These are phyloP conservation scores for Phanerotoma sp. DNA, from an alignment of 2,888 invertebrate species.

Conservation along the genomic window DNA sequence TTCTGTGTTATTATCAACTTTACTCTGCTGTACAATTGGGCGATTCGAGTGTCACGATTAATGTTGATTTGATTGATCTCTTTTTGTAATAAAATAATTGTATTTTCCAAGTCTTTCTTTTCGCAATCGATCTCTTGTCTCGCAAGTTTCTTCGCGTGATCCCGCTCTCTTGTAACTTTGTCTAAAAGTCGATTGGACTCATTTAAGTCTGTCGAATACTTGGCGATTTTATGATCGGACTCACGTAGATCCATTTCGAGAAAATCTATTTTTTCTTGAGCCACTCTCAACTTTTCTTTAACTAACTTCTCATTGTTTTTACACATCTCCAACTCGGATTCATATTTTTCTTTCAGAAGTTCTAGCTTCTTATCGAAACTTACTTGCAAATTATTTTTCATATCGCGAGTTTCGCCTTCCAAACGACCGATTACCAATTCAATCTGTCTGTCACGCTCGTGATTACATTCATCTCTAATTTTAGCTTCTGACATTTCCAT, in stretches of 20 bases:
- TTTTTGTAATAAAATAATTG: constrained; percentile 55
- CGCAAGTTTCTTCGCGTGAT: constrained; percentile 63
- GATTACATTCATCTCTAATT: constrained; percentile 69
- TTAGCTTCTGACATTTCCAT: constrained; percentile 69
- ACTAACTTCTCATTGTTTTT: constrained; percentile 69
- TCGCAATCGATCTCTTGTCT: constrained; percentile 67
- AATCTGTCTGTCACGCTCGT: constrained; percentile 77
- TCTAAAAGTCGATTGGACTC: constrained; percentile 66
- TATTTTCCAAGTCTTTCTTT: constrained; percentile 64
- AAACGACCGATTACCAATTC: constrained; percentile 72
- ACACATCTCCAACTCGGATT: constrained; percentile 68
- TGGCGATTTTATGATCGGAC: constrained; percentile 64
- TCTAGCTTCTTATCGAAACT: constrained; percentile 61
- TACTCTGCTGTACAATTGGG: constrained; percentile 78
- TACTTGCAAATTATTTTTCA: constrained; percentile 62
- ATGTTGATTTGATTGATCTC: constrained; percentile 64
- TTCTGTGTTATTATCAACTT: constrained; percentile 80
- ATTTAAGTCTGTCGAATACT: constrained; percentile 67
- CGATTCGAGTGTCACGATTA: constrained; percentile 73
- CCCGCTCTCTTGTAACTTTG: constrained; percentile 62
- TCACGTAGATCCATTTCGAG: constrained; percentile 66
- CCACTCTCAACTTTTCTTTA: constrained; percentile 68
- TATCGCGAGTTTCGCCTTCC: constrained; percentile 67
- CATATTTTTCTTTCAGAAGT: constrained; percentile 74
- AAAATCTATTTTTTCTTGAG: constrained; percentile 66